Base-by-base conservation (phyloP, 2,888 invertebrate species). In the Ectemnius cavifrons region DNA sequence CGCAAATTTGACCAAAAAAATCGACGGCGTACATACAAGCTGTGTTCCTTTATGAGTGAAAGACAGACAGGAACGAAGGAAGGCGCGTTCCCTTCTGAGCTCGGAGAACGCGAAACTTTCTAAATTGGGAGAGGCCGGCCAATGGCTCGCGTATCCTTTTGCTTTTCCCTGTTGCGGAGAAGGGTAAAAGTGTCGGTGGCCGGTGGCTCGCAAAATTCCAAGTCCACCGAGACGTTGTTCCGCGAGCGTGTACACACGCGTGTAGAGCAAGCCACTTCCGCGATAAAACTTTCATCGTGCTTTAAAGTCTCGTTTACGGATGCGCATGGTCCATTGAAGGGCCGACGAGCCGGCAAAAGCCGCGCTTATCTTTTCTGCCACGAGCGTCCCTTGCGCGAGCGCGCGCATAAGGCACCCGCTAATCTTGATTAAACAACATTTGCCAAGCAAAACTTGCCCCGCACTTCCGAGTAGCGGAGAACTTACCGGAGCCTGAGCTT, bases 201-300 rank as follows among this genome's bases (percentile, higher is more conserved):
- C 65, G 56, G 37, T 37, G 58, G 52, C 58, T 82, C 84, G 72
- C 80, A 82, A 84, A 82, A 80, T 75, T 64, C 74, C 49, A 56
- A 8, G 8, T 37, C 37, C 37, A 37, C 37, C 37, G 37, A 11
- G 8, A 37, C 37, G 8, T 11, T 37, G 8, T 11, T 37, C 37
- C 37, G 8, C 8, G 8, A 4, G 37, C 23, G 23, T 23, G 23
- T 73, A 60, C 61, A 46, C 57, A 58, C 70, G 52, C 66, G 64
- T 63, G 45, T 68, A 70, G 28, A n/a, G 23, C 37, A 37, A 1
- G 37, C 37, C 68, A 73, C 73, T 76, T 78, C 73, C 72, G 73
- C 78, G 81, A 81, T 82, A 78, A 85, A 85, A 84, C 79, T 86
- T 86, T 86, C 81, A 80, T 80, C 83, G 78, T 60, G 77, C 80